Evolutionary conservation across 1,140 invertebrate genomes (phyloP).

Genomic region (Drosophila sucinea): DNA sequence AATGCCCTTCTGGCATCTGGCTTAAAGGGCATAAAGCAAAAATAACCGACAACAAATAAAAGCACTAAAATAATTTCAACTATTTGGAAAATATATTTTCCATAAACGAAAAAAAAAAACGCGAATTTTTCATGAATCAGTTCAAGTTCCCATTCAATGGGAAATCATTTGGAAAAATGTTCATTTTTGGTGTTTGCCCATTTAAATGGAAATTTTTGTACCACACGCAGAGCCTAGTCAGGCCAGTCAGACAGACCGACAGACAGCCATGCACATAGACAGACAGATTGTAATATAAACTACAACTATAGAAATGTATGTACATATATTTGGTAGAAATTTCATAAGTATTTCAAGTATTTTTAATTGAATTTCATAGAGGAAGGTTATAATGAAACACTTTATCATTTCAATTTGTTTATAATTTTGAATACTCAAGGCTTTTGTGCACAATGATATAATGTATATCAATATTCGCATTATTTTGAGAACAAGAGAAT

Average conservation of each 20-base stretch:
- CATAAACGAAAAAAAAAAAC: background rate
- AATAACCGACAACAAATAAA: background rate
- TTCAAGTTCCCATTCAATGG: constrained; percentile 45
- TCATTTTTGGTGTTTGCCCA: constrained; percentile 35
- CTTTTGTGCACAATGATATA: background rate
- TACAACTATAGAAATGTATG: background rate
- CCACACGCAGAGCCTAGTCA: constrained; percentile 44
- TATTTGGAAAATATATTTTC: constrained; percentile 33
- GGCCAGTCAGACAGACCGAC: constrained; percentile 34
- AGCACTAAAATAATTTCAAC: background rate
- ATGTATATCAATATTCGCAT: constrained; percentile 1
- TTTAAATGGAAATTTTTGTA: constrained; percentile 42
- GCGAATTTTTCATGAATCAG: constrained; percentile 42
- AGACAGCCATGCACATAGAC: background rate
- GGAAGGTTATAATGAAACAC: constrained; percentile 2
- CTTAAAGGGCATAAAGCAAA: background rate
- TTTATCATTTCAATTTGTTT: constrained; percentile 11
- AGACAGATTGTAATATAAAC: constrained; percentile 10
- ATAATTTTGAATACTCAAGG: background rate
- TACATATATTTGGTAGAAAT: background rate
- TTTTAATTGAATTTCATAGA: constrained; percentile 13
- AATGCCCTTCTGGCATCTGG: too few relatives aligned
- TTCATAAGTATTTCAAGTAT: constrained; percentile 10
- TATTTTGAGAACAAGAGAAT: background rate
- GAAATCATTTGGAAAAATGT: constrained; percentile 15